Evolutionary conservation across 2,888 invertebrate genomes (phyloP), one percentile per base, ranked within the genome.

Genomic region (Erebia palarica): DNA sequence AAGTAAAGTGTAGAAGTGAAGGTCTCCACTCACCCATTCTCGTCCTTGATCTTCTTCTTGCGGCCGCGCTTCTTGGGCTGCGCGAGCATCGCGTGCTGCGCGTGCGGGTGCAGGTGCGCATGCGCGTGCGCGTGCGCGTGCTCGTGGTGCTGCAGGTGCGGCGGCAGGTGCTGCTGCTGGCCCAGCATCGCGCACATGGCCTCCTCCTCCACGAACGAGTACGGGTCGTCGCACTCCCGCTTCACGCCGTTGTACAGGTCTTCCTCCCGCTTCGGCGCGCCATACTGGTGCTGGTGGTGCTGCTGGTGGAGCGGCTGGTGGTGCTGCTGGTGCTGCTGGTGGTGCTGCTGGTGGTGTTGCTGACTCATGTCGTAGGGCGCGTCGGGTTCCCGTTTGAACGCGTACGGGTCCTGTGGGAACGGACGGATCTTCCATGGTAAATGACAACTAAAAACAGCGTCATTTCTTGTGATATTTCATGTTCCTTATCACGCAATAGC

Each of bases 181-280:
- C 92, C 91, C 80, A 94, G 89, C 84, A 95, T 94, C 66, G 93
- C 91, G 83, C 94, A 93, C 93, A 94, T 94, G 69, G 94, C 93
- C 78, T 97, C 96, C 83, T 97, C 97, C 86, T 97, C 96, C 76
- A 97, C 97, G 89, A 97, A 97, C 82, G 96, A 96, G 88, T 97
- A 97, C 3, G 97, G 97, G 87, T 97, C 97, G 79, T 96, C 96
- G 77, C 95, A 94, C 83, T 95, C 95, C 75, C 95, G 92, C 82
- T 95, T 95, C 78, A 95, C 92, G 59, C 88, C 79, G 71, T 88
- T 87, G 78, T 89, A 93, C 67, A 90, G 78, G 74, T 90, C 90
- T 2, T 91, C 91, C 71, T 91, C 92, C 8, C 92, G 82, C 77
- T 93, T 92, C 68, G 78, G 77, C 21, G 77, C 76, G 3, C 68